phyloP scores from a whole-genome alignment of 1,140 invertebrate species.

The Hetaerina americana region DNA sequence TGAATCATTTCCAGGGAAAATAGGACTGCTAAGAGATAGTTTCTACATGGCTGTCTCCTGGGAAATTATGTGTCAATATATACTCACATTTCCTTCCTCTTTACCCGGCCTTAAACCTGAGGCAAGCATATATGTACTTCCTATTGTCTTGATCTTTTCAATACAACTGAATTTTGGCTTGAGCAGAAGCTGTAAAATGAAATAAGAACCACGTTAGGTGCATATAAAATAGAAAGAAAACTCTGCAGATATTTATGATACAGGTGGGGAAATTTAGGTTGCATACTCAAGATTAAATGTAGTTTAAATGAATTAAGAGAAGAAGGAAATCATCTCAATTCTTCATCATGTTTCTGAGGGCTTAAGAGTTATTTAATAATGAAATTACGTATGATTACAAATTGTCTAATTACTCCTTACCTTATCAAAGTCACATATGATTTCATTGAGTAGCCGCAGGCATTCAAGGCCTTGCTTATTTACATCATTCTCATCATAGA shows the following conservation, averaged over 20 bases:
- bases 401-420: conserved; percentile 39
- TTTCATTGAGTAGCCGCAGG: conserved; percentile 88
- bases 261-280: too few relatives aligned
- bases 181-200: conserved; percentile 52
- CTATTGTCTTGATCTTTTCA: conserved; percentile 98
- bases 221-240: not conserved
- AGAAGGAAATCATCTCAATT: too few relatives aligned
- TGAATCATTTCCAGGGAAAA: too few relatives aligned
- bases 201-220: not conserved
- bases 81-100: conserved; percentile 43
- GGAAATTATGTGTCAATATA: too few relatives aligned
- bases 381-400: too few relatives aligned
- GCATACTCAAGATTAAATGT: too few relatives aligned
- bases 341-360: too few relatives aligned
- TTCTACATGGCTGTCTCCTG: too few relatives aligned
- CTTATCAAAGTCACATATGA: conserved; percentile 98
- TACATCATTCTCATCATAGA: conserved; percentile 94
- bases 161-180: conserved; percentile 91
- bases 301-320: too few relatives aligned
- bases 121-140: conserved; percentile 96
- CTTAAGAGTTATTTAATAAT: too few relatives aligned
- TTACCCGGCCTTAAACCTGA: conserved; percentile 82
- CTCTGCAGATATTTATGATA: not conserved
- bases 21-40: too few relatives aligned
- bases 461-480: conserved; percentile 95